These are phyloP conservation scores for Neoarius graeffei DNA, from an alignment of 2,113 vertebrate genomes.

Conservation along the genomic window DNA sequence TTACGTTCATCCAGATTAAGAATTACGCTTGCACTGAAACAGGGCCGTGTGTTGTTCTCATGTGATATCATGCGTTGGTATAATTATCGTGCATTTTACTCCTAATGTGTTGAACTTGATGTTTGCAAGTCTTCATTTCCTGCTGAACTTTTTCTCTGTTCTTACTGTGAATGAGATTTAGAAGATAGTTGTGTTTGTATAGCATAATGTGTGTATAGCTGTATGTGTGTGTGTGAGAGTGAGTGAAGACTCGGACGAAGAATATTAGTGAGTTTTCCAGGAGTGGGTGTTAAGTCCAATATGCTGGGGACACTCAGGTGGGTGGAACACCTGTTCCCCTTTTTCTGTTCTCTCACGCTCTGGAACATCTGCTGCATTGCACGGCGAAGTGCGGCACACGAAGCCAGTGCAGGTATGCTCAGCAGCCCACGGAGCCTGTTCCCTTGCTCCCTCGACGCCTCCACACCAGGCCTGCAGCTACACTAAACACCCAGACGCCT, in stretches of 20 bases:
- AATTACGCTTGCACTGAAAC: neutral
- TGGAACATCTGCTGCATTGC: constrained; percentile 50
- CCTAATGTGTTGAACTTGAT: neutral
- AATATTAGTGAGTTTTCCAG: constrained; percentile 29
- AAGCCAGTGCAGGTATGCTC: constrained; percentile 37
- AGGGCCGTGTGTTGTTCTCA: neutral
- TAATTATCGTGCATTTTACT: neutral
- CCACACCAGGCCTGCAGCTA: constrained; percentile 45
- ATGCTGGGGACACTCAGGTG: constrained; percentile 46
- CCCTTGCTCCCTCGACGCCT: constrained; percentile 44
- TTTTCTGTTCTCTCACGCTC: constrained; percentile 25
- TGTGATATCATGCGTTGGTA: neutral
- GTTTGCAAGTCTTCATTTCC: neutral
- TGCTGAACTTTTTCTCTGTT: neutral
- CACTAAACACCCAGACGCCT: constrained; percentile 33
- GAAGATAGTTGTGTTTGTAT: neutral
- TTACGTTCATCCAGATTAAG: neutral
- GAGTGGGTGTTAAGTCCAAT: constrained; percentile 46
- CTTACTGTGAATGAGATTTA: neutral
- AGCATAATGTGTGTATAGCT: neutral
- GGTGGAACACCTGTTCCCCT: constrained; percentile 54
- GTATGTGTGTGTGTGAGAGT: neutral
- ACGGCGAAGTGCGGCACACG: constrained; percentile 11
- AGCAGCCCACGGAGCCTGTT: constrained; percentile 44
- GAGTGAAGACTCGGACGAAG: neutral